Evolutionary conservation across 2,888 invertebrate species (phyloP).

Genomic region (Microchrysa polita): DNA sequence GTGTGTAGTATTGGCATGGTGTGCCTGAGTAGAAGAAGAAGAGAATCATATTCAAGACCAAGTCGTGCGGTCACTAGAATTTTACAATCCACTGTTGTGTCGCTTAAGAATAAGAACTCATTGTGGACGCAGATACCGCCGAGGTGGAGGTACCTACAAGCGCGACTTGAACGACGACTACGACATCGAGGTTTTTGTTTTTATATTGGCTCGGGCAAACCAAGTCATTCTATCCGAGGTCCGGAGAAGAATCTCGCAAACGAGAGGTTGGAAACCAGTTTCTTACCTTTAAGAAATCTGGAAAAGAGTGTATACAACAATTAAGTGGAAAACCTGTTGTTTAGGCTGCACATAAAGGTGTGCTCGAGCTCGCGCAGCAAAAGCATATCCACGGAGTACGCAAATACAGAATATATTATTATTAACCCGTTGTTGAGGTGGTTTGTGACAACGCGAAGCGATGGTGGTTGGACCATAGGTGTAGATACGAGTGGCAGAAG

Average conservation of each 20-base stretch:
- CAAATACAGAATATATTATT: neutral
- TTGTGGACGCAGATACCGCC: constrained; percentile 11
- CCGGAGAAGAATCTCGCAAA: no score
- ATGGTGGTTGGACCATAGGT: neutral
- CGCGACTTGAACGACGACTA: no score
- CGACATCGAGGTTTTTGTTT: constrained; percentile 18
- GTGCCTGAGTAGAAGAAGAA: neutral
- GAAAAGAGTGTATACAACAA: constrained; percentile 26
- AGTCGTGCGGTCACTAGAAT: neutral
- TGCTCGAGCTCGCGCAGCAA: constrained; percentile 6
- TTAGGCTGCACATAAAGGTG: constrained; percentile 16
- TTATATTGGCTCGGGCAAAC: constrained; percentile 31
- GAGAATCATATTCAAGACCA: neutral
- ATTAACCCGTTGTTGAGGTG: neutral
- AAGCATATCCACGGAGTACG: neutral
- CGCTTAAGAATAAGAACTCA: constrained; percentile 32
- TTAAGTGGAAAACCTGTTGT: constrained; percentile 34
- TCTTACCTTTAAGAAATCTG: constrained; percentile 43
- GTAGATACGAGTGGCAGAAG: neutral
- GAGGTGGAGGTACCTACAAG: neutral
- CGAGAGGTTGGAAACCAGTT: constrained; percentile 22
- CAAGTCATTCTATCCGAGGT: neutral
- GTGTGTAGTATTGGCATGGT: no score
- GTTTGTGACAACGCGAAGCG: no score
- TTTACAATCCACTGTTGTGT: constrained; percentile 35